phyloP scores from a whole-genome alignment of 2,113 vertebrate genomes.

The Tapirus terrestris region DNA sequence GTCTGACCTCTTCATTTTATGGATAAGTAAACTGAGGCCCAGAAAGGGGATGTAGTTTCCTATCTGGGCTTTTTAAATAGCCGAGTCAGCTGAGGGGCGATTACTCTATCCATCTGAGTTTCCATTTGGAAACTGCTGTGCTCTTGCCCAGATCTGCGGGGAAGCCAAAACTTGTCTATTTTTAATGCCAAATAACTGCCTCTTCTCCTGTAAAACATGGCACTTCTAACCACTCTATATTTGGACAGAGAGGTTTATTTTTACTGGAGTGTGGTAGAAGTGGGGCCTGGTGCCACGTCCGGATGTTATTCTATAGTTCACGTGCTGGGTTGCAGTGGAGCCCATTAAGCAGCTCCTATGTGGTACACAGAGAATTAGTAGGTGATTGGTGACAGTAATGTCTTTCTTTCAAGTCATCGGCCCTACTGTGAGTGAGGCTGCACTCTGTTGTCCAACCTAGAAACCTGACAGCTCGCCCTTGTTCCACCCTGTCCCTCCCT shows the following conservation, averaged over 20 bases:
- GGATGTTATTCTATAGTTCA: constrained; percentile 66
- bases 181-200: constrained; percentile 76
- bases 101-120: constrained; percentile 43
- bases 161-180: constrained; percentile 68
- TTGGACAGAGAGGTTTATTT: constrained; percentile 77
- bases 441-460: background rate
- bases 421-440: background rate
- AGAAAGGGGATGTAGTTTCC: background rate
- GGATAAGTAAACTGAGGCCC: constrained; percentile 45
- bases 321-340: background rate
- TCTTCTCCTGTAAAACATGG: constrained; percentile 74
- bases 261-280: constrained; percentile 64
- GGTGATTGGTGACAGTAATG: background rate
- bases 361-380: background rate
- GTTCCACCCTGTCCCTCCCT: background rate
- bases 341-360: background rate
- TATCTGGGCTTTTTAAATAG: background rate
- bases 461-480: background rate
- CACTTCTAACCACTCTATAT: constrained; percentile 68
- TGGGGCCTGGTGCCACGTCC: constrained; percentile 38
- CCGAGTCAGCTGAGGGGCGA: constrained; percentile 56
- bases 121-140: constrained; percentile 66
- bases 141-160: constrained; percentile 43
- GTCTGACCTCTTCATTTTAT: background rate
- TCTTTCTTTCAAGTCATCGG: constrained; percentile 29